Evolutionary conservation across 2,113 vertebrate species (phyloP).

Genomic region (Seriola rivoliana): DNA sequence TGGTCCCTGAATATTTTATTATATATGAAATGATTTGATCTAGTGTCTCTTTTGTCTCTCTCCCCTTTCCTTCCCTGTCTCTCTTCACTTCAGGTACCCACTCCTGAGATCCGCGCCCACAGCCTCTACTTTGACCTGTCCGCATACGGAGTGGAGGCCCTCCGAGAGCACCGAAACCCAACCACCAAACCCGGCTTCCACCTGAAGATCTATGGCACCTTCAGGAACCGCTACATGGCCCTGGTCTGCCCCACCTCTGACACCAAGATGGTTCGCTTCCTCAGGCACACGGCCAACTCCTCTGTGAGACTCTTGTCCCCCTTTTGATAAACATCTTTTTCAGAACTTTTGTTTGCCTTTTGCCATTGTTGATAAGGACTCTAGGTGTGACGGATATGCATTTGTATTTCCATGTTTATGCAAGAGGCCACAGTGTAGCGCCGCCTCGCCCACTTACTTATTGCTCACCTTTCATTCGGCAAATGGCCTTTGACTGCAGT

Average conservation of each 20-base stretch:
- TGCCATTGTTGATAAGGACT: neutral
- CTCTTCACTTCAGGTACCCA: constrained; percentile 80
- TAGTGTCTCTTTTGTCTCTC: neutral
- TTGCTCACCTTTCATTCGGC: constrained; percentile 37
- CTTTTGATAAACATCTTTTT: neutral
- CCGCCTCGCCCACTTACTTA: constrained; percentile 13
- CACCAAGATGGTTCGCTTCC: constrained; percentile 86
- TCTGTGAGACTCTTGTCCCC: constrained; percentile 72
- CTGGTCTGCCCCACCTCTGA: constrained; percentile 83
- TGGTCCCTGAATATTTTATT: neutral
- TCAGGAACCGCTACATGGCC: constrained; percentile 86
- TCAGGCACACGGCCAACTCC: constrained; percentile 85
- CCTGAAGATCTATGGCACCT: constrained; percentile 88
- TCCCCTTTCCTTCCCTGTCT: neutral
- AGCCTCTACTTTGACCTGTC: constrained; percentile 88
- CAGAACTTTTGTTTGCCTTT: neutral
- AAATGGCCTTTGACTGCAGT: constrained; percentile 44
- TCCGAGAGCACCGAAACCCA: constrained; percentile 76
- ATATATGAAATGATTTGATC: constrained; percentile 9
- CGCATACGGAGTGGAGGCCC: constrained; percentile 84
- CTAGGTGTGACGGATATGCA: neutral
- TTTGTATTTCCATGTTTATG: constrained; percentile 21
- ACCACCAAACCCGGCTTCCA: constrained; percentile 82
- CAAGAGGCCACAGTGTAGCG: neutral
- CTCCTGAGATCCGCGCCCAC: constrained; percentile 87